phyloP scores from a whole-genome alignment of 2,113 vertebrate genomes.

The Falcunculus frontatus region DNA sequence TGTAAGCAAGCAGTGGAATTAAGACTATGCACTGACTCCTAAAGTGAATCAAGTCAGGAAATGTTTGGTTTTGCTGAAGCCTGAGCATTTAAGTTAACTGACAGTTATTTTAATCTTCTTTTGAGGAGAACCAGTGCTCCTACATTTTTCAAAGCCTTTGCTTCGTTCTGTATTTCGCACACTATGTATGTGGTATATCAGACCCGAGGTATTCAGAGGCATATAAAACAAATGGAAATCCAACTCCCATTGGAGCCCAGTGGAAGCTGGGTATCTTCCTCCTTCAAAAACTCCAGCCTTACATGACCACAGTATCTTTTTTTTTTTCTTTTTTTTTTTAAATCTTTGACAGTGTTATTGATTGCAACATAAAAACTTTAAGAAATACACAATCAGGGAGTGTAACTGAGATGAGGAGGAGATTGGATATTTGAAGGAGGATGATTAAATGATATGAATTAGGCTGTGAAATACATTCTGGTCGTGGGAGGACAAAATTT shows the following conservation, averaged over 20 bases:
- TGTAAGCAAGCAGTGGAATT: neutral
- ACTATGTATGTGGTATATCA: neutral
- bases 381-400: neutral
- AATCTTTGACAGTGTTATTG: neutral
- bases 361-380: neutral
- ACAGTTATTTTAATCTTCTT: neutral
- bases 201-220: neutral
- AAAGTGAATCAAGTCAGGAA: neutral
- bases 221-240: neutral
- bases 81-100: neutral
- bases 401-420: neutral
- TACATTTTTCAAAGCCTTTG: neutral
- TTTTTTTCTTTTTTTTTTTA: neutral
- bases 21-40: neutral
- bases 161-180: neutral
- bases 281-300: neutral
- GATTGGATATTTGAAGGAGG: neutral
- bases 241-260: neutral
- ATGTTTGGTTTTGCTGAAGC: neutral
- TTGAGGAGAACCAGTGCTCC: neutral
- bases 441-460: neutral
- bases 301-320: neutral
- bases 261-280: neutral
- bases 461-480: neutral
- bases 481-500: neutral